Evolutionary conservation across 2,888 invertebrate genomes (phyloP), one percentile per base, ranked within the genome.

Genomic region (Heterodera filipjevi): DNA sequence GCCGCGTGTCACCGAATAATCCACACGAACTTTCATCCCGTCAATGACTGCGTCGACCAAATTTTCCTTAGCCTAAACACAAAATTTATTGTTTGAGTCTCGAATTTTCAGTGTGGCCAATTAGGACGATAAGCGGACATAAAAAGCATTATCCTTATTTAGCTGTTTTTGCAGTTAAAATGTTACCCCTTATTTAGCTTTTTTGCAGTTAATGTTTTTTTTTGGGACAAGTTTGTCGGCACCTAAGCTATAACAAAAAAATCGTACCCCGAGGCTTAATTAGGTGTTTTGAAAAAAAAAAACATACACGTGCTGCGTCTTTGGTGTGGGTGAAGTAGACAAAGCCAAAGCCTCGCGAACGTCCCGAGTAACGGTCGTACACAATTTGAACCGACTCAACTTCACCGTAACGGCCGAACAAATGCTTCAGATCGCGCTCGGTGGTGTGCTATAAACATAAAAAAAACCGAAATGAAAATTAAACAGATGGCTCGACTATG

Each of bases 401-500:
- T 0, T 93, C 93, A 2, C 97, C 97, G 90, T 93, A 97, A 90
- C 95, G 94, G 70, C 93, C 93, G 91, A 98, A 96, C 84, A 96
- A 94, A 86, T 95, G 94, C 89, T 94, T 93, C 66, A 98, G 92
- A 90, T 96, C 95, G 85, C 94, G 93, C 90, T 97, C 96, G 1
- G 95, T 94, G 0, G 97, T 97, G 90, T 94, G 93, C 75, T 75
- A 8, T 22, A 75, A 74, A 39, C 19, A 19, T 16, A 14, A 0
- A 19, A 49, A 14, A 10, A n/a, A n/a, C n/a, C n/a, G n/a, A n/a
- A n/a, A n/a, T n/a, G n/a, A n/a, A n/a, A n/a, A n/a, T n/a, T n/a
- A n/a, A n/a, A n/a, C n/a, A n/a, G n/a, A n/a, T n/a, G n/a, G n/a
- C n/a, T n/a, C n/a, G n/a, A n/a, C n/a, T n/a, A n/a, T n/a, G n/a